Conservation (phyloP, 1,140 invertebrate species). For the Drosophila teissieri region DNA sequence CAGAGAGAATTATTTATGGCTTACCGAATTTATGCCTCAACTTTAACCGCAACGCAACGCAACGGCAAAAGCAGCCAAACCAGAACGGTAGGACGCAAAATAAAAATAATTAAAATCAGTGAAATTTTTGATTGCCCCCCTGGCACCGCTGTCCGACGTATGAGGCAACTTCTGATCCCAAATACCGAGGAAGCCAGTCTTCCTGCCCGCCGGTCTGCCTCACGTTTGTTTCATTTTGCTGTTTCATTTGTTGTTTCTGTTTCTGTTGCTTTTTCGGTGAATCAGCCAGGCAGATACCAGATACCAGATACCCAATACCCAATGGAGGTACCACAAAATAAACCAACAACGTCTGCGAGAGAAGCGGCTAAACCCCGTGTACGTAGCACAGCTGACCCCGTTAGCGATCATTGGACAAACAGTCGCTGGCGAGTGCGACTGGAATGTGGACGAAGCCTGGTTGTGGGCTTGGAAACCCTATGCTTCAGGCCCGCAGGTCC, state of each 20-base stretch:
- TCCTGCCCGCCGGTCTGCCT: constrained; percentile 38
- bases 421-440: constrained; percentile 46
- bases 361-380: constrained; percentile 33
- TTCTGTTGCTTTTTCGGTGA: constrained; percentile 21
- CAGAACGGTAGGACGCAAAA: constrained; percentile 68
- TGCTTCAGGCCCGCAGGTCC: constrained; percentile 1
- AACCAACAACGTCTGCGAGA: constrained; percentile 30
- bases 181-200: constrained; percentile 28
- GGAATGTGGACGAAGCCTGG: constrained; percentile 41
- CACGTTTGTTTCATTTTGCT: constrained; percentile 20
- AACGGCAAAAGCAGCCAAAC: constrained; percentile 44
- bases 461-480: constrained; percentile 27
- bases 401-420: constrained; percentile 63
- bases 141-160: background rate
- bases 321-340: constrained; percentile 21
- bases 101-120: constrained; percentile 77
- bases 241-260: background rate
- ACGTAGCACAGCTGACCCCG: constrained; percentile 60
- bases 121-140: constrained; percentile 65
- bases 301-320: constrained; percentile 30
- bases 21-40: constrained; percentile 75
- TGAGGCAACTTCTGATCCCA: constrained; percentile 38
- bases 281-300: constrained; percentile 37
- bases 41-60: constrained; percentile 67
- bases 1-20: constrained; percentile 71